Evolutionary conservation across 2,888 invertebrate genomes (phyloP), one percentile per base, ranked within the genome.

Genomic region (Campoletis raptor): DNA sequence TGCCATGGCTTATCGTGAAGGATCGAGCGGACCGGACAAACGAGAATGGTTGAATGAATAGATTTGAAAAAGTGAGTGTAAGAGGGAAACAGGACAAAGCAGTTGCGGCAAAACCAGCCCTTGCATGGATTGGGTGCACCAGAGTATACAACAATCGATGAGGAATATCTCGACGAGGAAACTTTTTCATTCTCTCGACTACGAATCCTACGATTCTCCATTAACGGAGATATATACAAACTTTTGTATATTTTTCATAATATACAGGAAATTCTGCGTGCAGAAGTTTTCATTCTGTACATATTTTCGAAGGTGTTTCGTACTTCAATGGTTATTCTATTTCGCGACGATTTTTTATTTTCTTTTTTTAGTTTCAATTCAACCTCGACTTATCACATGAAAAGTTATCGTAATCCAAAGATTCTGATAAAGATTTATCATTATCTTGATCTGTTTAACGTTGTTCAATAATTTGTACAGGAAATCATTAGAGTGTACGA

Each of bases 141-240:
- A 85, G 87, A 87, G 91, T 92, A 91, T 91, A 85, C 81, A 89
- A 89, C 92, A 92, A 92, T 92, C 91, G 88, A 81, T 84, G 89
- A 91, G 90, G 90, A 90, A 92, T 90, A 90, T 90, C 74, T 78
- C 85, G 85, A 78, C 76, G 87, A 87, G 83, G 81, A 83, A 69
- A 48, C 84, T 87, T 77, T 76, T 80, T 45, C 81, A 76, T 66
- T 82, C 30, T 61, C 24, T 84, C 79, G 61, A n/a, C 61, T 64
- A 48, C 57, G 37, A 18, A 66, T 69, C 40, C 61, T 80, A 82
- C 83, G 69, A 61, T 48, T 80, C 73, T 80, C 74, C 66, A 73
- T 69, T 67, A 74, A 78, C 24, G 36, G 42, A 76, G 45, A 83
- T 76, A 72, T 37, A 64, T 48, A 61, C 12, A 6, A 30, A 30